phyloP scores from a whole-genome alignment of 2,797 vertebrate species.

The Chaenodraco wilsoni region DNA sequence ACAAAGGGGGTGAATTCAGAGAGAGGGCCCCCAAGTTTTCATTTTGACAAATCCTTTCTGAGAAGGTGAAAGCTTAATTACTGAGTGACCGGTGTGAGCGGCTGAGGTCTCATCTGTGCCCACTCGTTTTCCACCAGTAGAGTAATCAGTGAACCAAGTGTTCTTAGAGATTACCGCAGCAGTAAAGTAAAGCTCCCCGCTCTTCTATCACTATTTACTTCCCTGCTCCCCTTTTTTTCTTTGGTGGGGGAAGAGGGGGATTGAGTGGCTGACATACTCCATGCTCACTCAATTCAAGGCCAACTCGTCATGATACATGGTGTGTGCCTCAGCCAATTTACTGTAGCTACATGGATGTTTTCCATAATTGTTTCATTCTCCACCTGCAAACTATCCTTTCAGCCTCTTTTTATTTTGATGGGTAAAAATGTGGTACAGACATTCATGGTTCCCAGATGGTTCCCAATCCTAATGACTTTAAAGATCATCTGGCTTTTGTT shows the following conservation, averaged over 20 bases:
- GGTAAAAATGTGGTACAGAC: background rate
- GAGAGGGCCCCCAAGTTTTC: conserved; percentile 74
- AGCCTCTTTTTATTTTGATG: background rate
- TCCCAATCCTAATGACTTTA: background rate
- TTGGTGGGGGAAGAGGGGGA: background rate
- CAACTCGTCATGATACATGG: conserved; percentile 13
- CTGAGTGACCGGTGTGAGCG: conserved; percentile 65
- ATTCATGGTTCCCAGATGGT: background rate
- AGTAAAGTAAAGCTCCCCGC: conserved; percentile 53
- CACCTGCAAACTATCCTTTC: background rate
- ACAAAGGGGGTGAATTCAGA: conserved; percentile 33
- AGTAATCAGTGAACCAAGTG: conserved; percentile 76
- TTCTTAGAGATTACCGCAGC: conserved; percentile 74
- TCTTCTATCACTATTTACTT: conserved; percentile 42
- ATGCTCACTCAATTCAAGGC: conserved; percentile 28
- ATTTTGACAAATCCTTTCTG: conserved; percentile 85
- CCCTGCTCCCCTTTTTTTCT: conserved; percentile 12
- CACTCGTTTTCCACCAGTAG: conserved; percentile 65
- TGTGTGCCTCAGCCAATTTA: conserved; percentile 4
- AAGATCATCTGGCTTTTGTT: background rate
- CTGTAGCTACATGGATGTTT: background rate
- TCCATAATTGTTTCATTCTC: conserved; percentile 1
- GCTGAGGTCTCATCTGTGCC: conserved; percentile 68
- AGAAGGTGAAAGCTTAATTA: conserved; percentile 86
- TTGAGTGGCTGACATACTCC: conserved; percentile 28